Evolutionary conservation across 2,113 vertebrate species (phyloP).

Genomic region (Dromas ardeola): DNA sequence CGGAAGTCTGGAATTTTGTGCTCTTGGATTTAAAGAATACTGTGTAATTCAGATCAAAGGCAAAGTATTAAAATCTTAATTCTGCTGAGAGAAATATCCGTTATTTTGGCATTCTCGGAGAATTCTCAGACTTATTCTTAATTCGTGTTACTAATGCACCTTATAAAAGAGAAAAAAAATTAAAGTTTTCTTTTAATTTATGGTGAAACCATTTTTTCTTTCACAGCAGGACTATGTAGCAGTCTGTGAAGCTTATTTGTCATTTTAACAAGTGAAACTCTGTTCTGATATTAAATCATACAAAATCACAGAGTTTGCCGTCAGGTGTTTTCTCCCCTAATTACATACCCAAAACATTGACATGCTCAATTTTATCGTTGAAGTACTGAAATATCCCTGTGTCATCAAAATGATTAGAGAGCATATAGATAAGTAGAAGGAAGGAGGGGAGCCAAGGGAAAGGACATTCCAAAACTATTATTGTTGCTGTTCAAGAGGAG

Average conservation of each 20-base stretch:
- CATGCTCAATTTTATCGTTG: background rate
- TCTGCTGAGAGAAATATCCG: background rate
- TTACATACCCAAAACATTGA: background rate
- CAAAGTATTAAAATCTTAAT: conserved; percentile 55
- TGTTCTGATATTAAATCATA: background rate
- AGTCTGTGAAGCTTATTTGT: background rate
- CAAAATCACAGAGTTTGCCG: background rate
- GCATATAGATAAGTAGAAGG: background rate
- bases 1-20: conserved; percentile 48
- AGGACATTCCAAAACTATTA: background rate
- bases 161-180: background rate
- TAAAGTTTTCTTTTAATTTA: background rate
- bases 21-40: conserved; percentile 50
- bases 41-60: conserved; percentile 55
- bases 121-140: background rate
- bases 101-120: conserved; percentile 3
- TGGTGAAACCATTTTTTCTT: background rate
- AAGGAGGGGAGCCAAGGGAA: background rate
- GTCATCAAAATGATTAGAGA: background rate
- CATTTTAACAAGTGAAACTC: background rate
- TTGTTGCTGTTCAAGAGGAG: background rate
- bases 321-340: background rate
- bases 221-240: background rate
- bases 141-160: background rate
- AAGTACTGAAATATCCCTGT: background rate